Evolutionary conservation across 2,797 vertebrate species (phyloP).

Genomic region (Mastacembelus armatus): DNA sequence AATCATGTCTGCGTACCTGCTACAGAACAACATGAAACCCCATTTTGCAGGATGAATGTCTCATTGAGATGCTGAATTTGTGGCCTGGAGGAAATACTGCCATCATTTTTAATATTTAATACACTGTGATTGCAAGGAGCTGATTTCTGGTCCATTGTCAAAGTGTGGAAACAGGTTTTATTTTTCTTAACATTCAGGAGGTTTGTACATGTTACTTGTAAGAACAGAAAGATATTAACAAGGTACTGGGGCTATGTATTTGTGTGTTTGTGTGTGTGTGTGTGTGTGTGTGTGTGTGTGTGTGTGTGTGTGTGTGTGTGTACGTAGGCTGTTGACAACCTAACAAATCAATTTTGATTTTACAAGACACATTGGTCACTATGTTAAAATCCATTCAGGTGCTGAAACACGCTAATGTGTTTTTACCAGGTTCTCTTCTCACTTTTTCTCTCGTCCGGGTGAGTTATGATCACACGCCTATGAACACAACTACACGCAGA

Average conservation of each 20-base stretch:
- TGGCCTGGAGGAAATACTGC: not conserved
- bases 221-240: conserved; percentile 19
- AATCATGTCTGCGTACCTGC: not conserved
- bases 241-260: too few relatives aligned
- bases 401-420: conserved; percentile 63
- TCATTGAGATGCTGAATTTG: not conserved
- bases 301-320: not conserved
- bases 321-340: conserved; percentile 20
- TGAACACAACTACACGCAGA: conserved; percentile 43
- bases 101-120: conserved; percentile 15
- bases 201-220: not conserved
- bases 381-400: conserved; percentile 58
- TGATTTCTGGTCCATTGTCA: not conserved
- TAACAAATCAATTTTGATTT: conserved; percentile 66
- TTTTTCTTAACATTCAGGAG: conserved; percentile 9
- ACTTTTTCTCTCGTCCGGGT: conserved; percentile 58
- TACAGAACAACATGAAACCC: not conserved
- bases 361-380: conserved; percentile 63
- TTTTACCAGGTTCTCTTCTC: conserved; percentile 61
- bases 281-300: not conserved
- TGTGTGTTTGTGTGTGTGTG: not conserved
- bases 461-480: conserved; percentile 73
- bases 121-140: not conserved
- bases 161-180: conserved; percentile 11
- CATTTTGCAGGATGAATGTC: not conserved